Percentiles rank a stretch among this genome's conserved stretches.
Conservation (phyloP, 1,140 invertebrate genomes). For the Trachelipus rathkii region DNA sequence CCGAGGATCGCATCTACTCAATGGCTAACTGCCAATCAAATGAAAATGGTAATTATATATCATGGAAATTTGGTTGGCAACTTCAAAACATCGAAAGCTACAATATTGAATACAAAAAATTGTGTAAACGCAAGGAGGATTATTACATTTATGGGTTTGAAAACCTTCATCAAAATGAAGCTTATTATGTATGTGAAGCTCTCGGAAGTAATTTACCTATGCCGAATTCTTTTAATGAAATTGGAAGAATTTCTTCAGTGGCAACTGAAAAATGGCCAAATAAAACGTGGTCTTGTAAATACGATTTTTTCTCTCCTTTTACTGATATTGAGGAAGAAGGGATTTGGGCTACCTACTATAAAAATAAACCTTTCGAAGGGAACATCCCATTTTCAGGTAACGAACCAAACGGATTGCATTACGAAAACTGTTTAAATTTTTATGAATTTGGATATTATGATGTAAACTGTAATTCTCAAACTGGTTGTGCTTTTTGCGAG, state of each 20-base stretch:
- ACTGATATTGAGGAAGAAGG: conserved; percentile 17
- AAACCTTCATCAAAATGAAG: not conserved
- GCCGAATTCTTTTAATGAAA: not conserved
- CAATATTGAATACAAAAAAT: not conserved
- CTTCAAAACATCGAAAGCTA: not conserved
- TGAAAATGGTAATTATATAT: conserved; percentile 17
- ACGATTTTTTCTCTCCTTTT: conserved; percentile 14
- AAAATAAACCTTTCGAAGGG: not conserved
- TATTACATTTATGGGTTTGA: conserved; percentile 2
- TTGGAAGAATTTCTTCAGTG: too few relatives aligned
- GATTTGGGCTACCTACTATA: not conserved
- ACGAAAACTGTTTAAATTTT: conserved; percentile 26
- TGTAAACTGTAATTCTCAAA: not conserved
- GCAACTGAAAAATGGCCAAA: not conserved
- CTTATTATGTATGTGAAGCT: conserved; percentile 20
- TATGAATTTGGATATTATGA: not conserved
- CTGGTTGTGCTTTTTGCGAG: conserved; percentile 12
- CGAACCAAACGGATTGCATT: conserved; percentile 24
- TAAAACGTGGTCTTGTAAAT: not conserved
- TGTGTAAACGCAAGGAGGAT: not conserved
- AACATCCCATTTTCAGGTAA: not conserved
- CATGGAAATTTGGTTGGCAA: conserved; percentile 16
- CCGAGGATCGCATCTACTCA: too few relatives aligned
- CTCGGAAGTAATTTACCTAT: conserved; percentile 18
- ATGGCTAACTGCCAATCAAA: too few relatives aligned